Conservation (phyloP, 2,797 vertebrate genomes). For the Naso thynnoides region DNA sequence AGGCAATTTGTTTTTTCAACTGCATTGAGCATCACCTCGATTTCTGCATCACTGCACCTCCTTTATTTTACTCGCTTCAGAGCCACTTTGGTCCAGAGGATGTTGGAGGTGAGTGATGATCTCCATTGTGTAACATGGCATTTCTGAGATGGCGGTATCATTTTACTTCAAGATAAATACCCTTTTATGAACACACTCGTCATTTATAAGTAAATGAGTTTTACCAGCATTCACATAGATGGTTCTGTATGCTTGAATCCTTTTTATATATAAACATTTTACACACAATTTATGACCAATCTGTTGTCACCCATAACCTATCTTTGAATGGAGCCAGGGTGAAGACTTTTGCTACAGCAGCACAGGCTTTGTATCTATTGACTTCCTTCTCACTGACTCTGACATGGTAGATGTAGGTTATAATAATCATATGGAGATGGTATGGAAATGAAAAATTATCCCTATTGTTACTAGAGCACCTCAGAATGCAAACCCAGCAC, state of each 20-base stretch:
- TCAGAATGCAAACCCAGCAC: conserved; percentile 48
- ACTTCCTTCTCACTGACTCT: conserved; percentile 12
- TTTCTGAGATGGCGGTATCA: not conserved
- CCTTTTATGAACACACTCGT: not conserved
- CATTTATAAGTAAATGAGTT: not conserved
- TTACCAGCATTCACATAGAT: conserved; percentile 4
- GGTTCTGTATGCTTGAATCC: not conserved
- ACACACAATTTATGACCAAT: conserved; percentile 9
- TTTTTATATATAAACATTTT: not conserved
- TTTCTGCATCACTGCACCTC: conserved; percentile 26
- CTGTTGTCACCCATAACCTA: not conserved
- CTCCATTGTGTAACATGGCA: conserved; percentile 4
- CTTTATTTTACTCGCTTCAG: not conserved
- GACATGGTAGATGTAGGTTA: conserved; percentile 38
- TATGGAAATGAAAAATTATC: conserved; percentile 65
- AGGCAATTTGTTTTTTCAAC: conserved; percentile 4
- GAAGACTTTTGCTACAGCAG: not conserved
- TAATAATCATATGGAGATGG: conserved; percentile 68
- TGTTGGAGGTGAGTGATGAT: conserved; percentile 17
- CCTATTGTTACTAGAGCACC: conserved; percentile 38
- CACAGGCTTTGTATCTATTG: not conserved
- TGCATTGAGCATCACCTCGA: conserved; percentile 9
- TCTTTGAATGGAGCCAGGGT: not conserved
- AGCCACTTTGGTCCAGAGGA: conserved; percentile 2
- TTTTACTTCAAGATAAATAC: conserved; percentile 18